Conservation (phyloP, 2,888 invertebrate genomes). For the Apamea epomidion region DNA sequence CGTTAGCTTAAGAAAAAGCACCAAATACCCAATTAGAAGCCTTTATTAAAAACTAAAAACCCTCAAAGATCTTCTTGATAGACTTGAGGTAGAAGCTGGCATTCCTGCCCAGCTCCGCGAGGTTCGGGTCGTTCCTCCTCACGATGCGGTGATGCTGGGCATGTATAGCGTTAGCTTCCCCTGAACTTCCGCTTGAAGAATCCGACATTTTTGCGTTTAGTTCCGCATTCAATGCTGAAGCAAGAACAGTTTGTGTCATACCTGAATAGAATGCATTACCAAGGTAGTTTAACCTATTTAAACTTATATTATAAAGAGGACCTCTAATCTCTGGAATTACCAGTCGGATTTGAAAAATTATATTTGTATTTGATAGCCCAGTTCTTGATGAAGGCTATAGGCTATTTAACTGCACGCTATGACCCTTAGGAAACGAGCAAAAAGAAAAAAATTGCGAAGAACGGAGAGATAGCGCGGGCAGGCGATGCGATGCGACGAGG, state of each 20-base stretch:
- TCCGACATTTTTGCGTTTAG: background rate
- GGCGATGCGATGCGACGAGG: background rate
- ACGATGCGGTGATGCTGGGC: background rate
- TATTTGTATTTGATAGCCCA: background rate
- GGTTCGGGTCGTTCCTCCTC: slow-evolving; percentile 38
- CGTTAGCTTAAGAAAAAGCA: background rate
- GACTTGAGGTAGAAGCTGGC: slow-evolving; percentile 70
- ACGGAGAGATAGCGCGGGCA: background rate
- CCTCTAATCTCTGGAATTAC: background rate
- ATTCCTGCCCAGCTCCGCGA: slow-evolving; percentile 68
- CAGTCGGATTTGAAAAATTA: background rate
- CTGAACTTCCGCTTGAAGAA: slow-evolving; percentile 28
- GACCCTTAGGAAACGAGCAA: too few relatives aligned
- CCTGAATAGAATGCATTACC: background rate
- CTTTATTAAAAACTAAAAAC: slow-evolving; percentile 57
- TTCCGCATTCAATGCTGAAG: slow-evolving; percentile 18
- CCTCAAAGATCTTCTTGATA: slow-evolving; percentile 70
- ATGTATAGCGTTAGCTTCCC: slow-evolving; percentile 6
- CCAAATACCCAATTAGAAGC: background rate
- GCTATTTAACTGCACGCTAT: background rate
- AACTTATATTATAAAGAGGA: background rate
- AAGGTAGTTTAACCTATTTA: too few relatives aligned
- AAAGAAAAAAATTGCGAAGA: background rate
- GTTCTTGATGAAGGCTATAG: background rate
- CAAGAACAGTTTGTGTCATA: background rate